Percentiles rank a stretch among this genome's conserved stretches.
Conservation (phyloP, 2,113 vertebrate species). For the Serinus canaria region DNA sequence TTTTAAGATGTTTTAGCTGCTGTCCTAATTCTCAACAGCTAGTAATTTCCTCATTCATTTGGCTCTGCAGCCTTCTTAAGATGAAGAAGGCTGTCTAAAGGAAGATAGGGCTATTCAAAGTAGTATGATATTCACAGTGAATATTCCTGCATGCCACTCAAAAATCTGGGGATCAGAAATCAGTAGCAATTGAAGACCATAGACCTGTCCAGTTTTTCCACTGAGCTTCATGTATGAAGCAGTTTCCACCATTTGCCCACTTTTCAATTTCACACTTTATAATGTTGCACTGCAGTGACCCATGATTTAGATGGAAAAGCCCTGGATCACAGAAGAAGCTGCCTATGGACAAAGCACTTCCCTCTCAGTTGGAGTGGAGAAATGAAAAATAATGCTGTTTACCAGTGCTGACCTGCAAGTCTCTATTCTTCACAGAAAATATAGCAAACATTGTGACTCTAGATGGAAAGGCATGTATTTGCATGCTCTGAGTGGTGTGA, state of each 20-base stretch:
- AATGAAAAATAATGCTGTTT: background rate
- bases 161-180: background rate
- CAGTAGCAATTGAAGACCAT: background rate
- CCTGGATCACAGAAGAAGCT: background rate
- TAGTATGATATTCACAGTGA: background rate
- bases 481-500: background rate
- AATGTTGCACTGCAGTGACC: background rate
- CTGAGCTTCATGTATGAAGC: background rate
- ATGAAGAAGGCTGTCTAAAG: background rate
- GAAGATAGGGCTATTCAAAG: background rate
- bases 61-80: background rate
- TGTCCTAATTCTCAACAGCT: background rate
- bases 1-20: background rate
- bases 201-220: background rate
- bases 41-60: background rate
- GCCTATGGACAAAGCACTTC: background rate
- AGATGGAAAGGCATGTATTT: background rate
- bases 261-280: background rate
- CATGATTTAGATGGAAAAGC: background rate
- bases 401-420: background rate
- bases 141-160: background rate
- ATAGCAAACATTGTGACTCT: background rate
- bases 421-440: background rate
- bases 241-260: background rate
- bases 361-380: background rate